These are phyloP conservation scores for Sclerurus mexicanus DNA, from an alignment of 2,113 vertebrate genomes.

Conservation along the genomic window DNA sequence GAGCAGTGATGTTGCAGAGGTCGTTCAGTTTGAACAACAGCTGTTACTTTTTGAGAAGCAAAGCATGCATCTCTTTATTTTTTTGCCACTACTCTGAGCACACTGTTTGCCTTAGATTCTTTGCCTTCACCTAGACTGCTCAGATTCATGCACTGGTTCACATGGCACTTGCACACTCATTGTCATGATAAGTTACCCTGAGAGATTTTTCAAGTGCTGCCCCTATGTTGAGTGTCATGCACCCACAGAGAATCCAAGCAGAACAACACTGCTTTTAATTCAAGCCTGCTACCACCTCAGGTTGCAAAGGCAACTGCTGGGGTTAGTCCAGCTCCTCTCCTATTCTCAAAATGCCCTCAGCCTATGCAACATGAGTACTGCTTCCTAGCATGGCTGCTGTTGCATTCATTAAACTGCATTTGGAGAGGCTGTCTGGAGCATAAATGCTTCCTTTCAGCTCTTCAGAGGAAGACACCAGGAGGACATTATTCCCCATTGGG, in stretches of 20 bases:
- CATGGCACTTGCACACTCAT: background rate
- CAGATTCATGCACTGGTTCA: background rate
- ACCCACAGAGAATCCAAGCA: background rate
- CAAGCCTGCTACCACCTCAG: background rate
- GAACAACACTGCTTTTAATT: background rate
- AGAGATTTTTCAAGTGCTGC: background rate
- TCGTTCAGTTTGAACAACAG: background rate
- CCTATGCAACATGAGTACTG: fast-evolving
- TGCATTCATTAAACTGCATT: background rate
- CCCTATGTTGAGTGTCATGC: background rate
- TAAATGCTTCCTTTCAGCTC: background rate
- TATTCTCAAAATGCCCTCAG: background rate
- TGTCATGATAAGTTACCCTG: background rate
- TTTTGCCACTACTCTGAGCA: background rate
- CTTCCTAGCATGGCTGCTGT: background rate
- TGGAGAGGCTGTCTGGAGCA: background rate
- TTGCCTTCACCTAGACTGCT: background rate
- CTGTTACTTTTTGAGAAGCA: background rate
- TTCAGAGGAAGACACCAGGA: background rate
- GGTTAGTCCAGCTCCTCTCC: background rate
- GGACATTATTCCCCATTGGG: background rate
- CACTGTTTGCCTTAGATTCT: background rate
- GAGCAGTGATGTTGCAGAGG: background rate
- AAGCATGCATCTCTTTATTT: background rate
- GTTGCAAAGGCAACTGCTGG: background rate